Percentiles rank a stretch among this genome's conserved stretches.
phyloP scores from a whole-genome alignment of 2,113 vertebrate genomes.

The Gallinago jamesoni region DNA sequence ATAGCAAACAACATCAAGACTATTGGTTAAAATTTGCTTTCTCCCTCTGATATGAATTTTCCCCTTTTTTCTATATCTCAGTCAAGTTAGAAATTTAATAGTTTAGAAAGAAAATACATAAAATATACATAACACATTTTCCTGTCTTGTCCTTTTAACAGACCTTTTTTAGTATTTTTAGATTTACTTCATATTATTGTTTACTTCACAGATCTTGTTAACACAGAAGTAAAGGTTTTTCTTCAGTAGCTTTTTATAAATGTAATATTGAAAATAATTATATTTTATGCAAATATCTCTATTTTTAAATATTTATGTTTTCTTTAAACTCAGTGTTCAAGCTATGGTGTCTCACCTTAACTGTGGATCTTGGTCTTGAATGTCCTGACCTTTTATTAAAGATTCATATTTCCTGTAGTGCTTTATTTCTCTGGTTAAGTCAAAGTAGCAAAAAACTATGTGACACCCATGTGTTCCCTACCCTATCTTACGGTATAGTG shows the following conservation, averaged over 20 bases:
- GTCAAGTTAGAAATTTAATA: background rate
- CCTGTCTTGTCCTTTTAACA: background rate
- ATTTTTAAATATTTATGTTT: background rate
- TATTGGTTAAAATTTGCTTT: background rate
- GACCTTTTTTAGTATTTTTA: background rate
- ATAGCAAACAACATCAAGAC: background rate
- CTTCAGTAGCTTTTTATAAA: background rate
- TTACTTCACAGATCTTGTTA: background rate
- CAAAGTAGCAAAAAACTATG: background rate
- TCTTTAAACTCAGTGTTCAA: background rate
- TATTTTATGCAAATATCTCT: background rate
- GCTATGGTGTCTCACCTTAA: background rate
- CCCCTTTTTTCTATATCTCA: background rate
- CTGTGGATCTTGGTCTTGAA: background rate
- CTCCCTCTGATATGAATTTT: background rate
- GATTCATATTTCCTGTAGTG: background rate
- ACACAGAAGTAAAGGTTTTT: background rate
- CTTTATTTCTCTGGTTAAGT: background rate
- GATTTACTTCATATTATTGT: background rate
- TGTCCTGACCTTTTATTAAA: background rate
- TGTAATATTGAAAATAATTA: background rate
- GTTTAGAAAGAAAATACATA: background rate
- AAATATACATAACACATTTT: background rate
- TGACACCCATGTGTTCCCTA: background rate
- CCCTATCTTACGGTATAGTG: background rate